Evolutionary conservation across 1,140 invertebrate genomes (phyloP).

Genomic region (Lordiphosa collinella): DNA sequence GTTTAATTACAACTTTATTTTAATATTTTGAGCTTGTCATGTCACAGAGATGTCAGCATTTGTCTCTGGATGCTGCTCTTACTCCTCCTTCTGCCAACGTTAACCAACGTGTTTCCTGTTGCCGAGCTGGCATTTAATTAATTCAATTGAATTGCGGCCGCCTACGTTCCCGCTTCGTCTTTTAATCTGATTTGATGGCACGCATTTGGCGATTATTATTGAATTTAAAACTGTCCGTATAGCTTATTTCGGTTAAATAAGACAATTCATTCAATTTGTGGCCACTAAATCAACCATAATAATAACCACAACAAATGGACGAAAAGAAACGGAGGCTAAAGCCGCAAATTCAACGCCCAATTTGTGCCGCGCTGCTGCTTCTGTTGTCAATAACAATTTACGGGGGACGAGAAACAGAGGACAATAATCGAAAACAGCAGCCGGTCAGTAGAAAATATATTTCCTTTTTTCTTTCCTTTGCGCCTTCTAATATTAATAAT

Average conservation of each 20-base stretch:
- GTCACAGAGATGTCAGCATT: constrained; percentile 42
- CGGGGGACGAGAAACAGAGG: constrained; percentile 45
- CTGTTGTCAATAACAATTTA: constrained; percentile 77
- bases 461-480: constrained; percentile 34
- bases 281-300: constrained; percentile 77
- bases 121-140: constrained; percentile 60
- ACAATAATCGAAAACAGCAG: constrained; percentile 73
- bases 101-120: constrained; percentile 25
- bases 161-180: constrained; percentile 23
- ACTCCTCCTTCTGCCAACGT: neutral
- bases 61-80: no score
- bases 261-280: constrained; percentile 77
- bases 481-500: constrained; percentile 73
- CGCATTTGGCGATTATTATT: constrained; percentile 60
- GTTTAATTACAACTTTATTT: constrained; percentile 77
- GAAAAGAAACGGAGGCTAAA: constrained; percentile 34
- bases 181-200: constrained; percentile 71
- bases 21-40: constrained; percentile 62
- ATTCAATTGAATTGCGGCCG: constrained; percentile 70
- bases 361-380: constrained; percentile 75
- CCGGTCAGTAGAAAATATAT: constrained; percentile 76
- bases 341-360: constrained; percentile 76
- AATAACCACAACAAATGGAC: constrained; percentile 74
- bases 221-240: constrained; percentile 64
- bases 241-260: constrained; percentile 74